Conservation (phyloP, 2,888 invertebrate genomes). For the Clunio marinus region DNA sequence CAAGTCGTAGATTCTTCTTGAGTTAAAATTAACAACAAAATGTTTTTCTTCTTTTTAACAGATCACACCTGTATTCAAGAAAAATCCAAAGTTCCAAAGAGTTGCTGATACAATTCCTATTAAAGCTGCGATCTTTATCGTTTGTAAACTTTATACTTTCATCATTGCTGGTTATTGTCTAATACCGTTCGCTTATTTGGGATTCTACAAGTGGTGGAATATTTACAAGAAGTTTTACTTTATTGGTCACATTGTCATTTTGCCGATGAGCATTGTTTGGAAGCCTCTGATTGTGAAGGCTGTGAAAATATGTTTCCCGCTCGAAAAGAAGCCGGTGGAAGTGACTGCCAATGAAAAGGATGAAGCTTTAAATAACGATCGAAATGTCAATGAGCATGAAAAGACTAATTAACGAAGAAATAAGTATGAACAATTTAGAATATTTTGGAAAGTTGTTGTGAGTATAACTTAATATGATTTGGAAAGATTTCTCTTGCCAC, state of each 20-base stretch:
- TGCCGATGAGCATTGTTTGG: conserved; percentile 22
- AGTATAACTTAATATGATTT: neutral
- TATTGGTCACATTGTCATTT: conserved; percentile 28
- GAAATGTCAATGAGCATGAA: conserved; percentile 21
- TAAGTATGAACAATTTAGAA: neutral
- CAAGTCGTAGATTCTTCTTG: neutral
- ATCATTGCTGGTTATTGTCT: conserved; percentile 82
- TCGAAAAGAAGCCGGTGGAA: neutral
- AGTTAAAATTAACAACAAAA: conserved; percentile 1
- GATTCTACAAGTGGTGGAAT: conserved; percentile 62
- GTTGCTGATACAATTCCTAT: conserved; percentile 45
- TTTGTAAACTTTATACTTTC: conserved; percentile 69
- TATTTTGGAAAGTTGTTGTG: neutral
- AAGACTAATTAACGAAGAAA: neutral
- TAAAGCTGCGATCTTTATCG: conserved; percentile 51
- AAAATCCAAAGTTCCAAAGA: conserved; percentile 52
- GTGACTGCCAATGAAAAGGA: neutral
- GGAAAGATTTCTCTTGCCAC: conserved; percentile 6
- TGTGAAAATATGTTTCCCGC: conserved; percentile 23
- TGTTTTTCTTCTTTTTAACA: neutral
- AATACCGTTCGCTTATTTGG: conserved; percentile 67
- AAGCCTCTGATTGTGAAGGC: conserved; percentile 17
- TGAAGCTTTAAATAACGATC: neutral
- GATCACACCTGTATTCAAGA: conserved; percentile 57
- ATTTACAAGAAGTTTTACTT: conserved; percentile 52